Conservation (phyloP, 35 echinoderm and acorn worm species). For the Anneissia japonica region DNA sequence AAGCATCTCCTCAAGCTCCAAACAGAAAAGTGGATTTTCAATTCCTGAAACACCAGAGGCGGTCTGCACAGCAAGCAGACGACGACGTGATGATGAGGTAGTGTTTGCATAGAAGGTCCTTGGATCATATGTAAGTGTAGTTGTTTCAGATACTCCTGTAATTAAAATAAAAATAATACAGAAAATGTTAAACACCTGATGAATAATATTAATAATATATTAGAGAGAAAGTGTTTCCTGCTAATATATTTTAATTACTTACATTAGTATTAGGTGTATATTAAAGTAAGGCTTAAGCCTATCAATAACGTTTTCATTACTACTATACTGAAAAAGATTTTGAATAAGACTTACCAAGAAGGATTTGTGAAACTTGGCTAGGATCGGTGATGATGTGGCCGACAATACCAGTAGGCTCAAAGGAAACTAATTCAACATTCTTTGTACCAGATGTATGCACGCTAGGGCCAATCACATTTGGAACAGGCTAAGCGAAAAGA, state of each 20-base stretch:
- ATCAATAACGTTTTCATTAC: too few relatives aligned
- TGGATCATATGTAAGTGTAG: background rate
- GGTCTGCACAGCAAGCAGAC: conserved; percentile 19
- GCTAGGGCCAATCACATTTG: conserved; percentile 66
- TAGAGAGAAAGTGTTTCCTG: too few relatives aligned
- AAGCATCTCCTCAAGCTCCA: conserved; percentile 87
- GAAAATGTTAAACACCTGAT: background rate
- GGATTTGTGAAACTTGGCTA: conserved; percentile 34
- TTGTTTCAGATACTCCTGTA: background rate
- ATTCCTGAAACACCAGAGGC: conserved; percentile 41
- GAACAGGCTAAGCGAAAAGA: too few relatives aligned
- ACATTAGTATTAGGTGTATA: too few relatives aligned
- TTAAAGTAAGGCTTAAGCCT: too few relatives aligned
- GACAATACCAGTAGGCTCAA: conserved; percentile 33
- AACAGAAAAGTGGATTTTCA: conserved; percentile 76
- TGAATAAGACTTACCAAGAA: conserved; percentile 39
- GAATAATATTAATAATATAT: too few relatives aligned
- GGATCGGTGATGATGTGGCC: conserved; percentile 64
- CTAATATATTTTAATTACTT: too few relatives aligned
- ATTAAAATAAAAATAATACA: background rate
- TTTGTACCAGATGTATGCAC: conserved; percentile 59
- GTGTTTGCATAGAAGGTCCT: conserved; percentile 20
- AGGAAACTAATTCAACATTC: conserved; percentile 41
- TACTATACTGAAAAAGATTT: background rate
- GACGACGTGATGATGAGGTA: conserved; percentile 42